Base-by-base conservation (phyloP, 2,113 vertebrate genomes). In the Odontesthes bonariensis region DNA sequence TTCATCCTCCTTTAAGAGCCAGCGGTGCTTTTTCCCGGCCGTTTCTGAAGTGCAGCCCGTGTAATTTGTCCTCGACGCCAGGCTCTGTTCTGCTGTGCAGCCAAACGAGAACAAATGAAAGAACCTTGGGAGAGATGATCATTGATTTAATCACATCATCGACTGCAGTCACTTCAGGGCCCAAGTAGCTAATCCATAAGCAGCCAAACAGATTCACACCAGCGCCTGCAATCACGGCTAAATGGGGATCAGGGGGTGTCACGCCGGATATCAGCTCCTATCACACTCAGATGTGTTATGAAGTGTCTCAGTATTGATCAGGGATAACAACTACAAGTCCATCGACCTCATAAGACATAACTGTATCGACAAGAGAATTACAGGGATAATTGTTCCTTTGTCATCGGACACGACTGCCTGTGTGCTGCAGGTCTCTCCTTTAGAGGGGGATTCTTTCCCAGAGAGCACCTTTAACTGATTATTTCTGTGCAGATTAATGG, bases 71-170 rank as follows among this genome's bases (percentile, higher is more conserved):
- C 38, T 0, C 11, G 49, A 77, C 59, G 6, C 44, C 58, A n/a
- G 0, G 12, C 1, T 55, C 54, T 13, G 73, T 75, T 79, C 44
- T 60, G 74, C 73, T 40, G 71, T 49, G 40, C 79, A 64, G 77
- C 73, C 80, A 80, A 73, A 85, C 60, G 72, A 85, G 69, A 80
- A 44, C 9, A n/a, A 85, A 81, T 86, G 75, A 85, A 84, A 85
- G 83, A 77, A 82, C 63, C 69, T 73, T 68, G 19, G 23, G 72
- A 84, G 81, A 82, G 76, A 81, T 32, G 56, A 84, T 84, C 79
- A 89, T 89, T 86, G 89, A 92, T 90, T 90, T 84, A 78, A 89
- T 88, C 85, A 88, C 83, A 85, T 82, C 86, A 82, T 90, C 79
- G 84, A 67, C 85, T 70, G 75, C 79, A 58, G 73, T 72, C 83